Evolutionary conservation across 2,113 vertebrate species (phyloP), one percentile per base, ranked within the genome.

Genomic region (Hippopotamus amphibius): DNA sequence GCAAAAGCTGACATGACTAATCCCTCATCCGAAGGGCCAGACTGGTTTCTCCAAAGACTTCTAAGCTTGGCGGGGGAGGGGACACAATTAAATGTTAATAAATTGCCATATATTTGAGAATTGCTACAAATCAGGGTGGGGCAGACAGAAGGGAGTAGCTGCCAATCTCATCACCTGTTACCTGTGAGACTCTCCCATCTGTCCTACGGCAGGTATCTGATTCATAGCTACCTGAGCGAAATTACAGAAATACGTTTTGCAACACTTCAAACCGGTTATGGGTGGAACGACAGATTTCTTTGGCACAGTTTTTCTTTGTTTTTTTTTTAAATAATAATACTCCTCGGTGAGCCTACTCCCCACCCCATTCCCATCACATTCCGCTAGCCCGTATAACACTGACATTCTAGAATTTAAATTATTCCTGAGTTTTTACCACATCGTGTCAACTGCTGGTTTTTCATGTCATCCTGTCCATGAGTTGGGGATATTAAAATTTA

Each of bases 31-130:
- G 57, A 89, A 97, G 2, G 0, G 43, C 97, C 88, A 69, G 81
- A 96, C 97, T 97, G 79, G 83, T 97, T 98, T 93, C 79, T 76
- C 95, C 92, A 82, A 61, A 93, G 81, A 81, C 80, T 72, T 28
- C 9, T 81, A 30, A 83, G 69, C 53, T 84, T 15, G 22, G 21
- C n/a, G 30, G 65, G 66, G 86, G 71, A 59, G 19, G 12, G 48
- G 66, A 17, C 9, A 33, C 76, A 87, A 80, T 96, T 89, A 96
- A 93, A 87, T 14, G 48, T 92, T 90, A 90, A 80, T 88, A 92
- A 46, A 30, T 96, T 96, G 91, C 59, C 92, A 33, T 50, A 22
- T 87, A 80, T 63, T 63, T 81, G 84, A 97, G 90, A 59, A 90
- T 50, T 93, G 90, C 76, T 72, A 68, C 96, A 88, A 55, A 61